Evolutionary conservation across 2,888 invertebrate genomes (phyloP), one percentile per base, ranked within the genome.

Genomic region (Drosophila formosana): DNA sequence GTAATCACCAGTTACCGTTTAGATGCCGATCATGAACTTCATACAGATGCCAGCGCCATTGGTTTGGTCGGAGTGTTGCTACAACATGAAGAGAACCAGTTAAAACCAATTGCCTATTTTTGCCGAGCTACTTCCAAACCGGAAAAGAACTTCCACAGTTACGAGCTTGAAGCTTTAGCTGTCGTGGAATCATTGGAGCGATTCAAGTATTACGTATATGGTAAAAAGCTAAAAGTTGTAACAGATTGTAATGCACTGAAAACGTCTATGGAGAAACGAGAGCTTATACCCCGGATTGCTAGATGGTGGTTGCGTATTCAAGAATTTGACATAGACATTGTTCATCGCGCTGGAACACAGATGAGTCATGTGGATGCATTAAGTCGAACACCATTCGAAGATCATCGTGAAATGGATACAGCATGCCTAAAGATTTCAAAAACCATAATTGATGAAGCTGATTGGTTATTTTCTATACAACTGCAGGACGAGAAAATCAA

Each of bases 381-480:
- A 1, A 39, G 13, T 13, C 39, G 39, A 5, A 1, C 39, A n/a
- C 39, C 39, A 6, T 13, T 39, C 6, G 11, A 39, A 13, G n/a
- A 13, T 4, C 1, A n/a, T 0, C n/a, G 4, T n/a, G 39, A 39
- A 3, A 39, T 39, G 39, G 39, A 39, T 8, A 32, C 32, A 32
- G 32, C 9, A 6, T 8, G 32, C 32, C 32, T 32, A 32, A 32
- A n/a, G 32, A 4, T 82, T 79, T 82, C 80, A 13, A 65, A 69
- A 9, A 34, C 69, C 2, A 41, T 26, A 6, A 56, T 57, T 2
- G 52, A 60, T 9, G 52, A 55, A 32, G 53, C 68, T 5, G 72
- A 81, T 43, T 82, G 79, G 75, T 37, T 75, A 11, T 50, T 69
- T 3, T 58, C 66, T 3, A 73, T 80, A 60, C 75, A n/a, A n/a